phyloP scores from a whole-genome alignment of 2,797 vertebrate species.

The Thaleichthys pacificus region DNA sequence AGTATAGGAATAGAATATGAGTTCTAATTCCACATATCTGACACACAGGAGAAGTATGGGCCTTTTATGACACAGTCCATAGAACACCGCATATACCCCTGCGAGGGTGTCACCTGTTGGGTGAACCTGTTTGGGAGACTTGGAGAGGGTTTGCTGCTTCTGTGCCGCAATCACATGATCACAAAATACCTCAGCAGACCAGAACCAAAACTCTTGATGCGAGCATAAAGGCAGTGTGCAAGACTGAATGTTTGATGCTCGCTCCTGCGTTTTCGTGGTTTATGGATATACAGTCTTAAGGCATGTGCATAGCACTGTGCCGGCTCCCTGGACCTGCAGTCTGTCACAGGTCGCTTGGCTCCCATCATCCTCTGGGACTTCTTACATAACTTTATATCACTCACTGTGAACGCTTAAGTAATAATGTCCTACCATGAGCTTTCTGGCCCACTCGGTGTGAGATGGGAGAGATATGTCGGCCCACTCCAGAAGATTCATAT shows the following conservation, averaged over 20 bases:
- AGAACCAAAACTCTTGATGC: no score
- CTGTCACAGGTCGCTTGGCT: slow-evolving; percentile 56
- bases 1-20: slow-evolving; percentile 20
- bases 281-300: slow-evolving; percentile 43
- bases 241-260: no score
- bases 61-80: slow-evolving; percentile 30
- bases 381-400: slow-evolving; percentile 45
- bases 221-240: no score
- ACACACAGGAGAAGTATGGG: slow-evolving; percentile 40
- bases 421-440: neutral
- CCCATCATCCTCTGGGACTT: slow-evolving; percentile 50
- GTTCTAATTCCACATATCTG: slow-evolving; percentile 60
- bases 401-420: slow-evolving; percentile 41
- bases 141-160: neutral
- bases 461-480: neutral
- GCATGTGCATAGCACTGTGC: neutral
- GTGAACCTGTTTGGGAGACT: slow-evolving; percentile 46
- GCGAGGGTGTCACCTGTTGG: slow-evolving; percentile 53
- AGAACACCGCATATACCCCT: neutral
- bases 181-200: no score
- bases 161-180: no score
- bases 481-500: neutral
- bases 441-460: neutral
- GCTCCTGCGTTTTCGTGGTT: slow-evolving; percentile 18
- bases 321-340: slow-evolving; percentile 32